Conservation (phyloP, 2,888 invertebrate genomes). For the Drosophila leonis region DNA sequence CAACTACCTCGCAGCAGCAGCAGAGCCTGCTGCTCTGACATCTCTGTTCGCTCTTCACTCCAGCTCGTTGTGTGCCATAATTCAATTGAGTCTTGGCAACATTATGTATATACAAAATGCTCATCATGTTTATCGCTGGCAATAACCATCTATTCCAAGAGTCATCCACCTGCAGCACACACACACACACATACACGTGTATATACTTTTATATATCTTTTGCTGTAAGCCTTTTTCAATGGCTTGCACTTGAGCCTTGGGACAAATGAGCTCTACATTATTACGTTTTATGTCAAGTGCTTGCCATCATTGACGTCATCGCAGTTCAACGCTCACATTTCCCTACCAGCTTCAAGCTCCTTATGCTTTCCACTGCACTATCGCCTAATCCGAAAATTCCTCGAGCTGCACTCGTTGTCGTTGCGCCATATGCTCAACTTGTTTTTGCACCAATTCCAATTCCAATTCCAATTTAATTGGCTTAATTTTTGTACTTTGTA, state of each 20-base stretch:
- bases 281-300: slow-evolving; percentile 70
- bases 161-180: slow-evolving; percentile 30
- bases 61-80: slow-evolving; percentile 60
- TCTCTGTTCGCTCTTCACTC: background rate
- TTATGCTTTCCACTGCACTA: slow-evolving; percentile 12
- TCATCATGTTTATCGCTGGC: slow-evolving; percentile 68
- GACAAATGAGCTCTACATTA: slow-evolving; percentile 83
- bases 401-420: background rate
- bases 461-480: slow-evolving; percentile 10
- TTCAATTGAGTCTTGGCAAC: slow-evolving; percentile 75
- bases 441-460: slow-evolving; percentile 10
- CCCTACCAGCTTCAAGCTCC: background rate
- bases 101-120: slow-evolving; percentile 56
- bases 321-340: slow-evolving; percentile 19
- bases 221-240: slow-evolving; percentile 73
- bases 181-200: slow-evolving; percentile 1
- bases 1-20: slow-evolving; percentile 11
- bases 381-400: slow-evolving; percentile 19
- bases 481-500: slow-evolving; percentile 2
- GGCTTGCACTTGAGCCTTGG: slow-evolving; percentile 68
- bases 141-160: slow-evolving; percentile 59
- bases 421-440: slow-evolving; percentile 2
- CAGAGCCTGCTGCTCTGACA: background rate
- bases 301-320: slow-evolving; percentile 57
- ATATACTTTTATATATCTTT: slow-evolving; percentile 7